Evolutionary conservation across 2,797 vertebrate genomes (phyloP).

Genomic region (Valencia hispanica): DNA sequence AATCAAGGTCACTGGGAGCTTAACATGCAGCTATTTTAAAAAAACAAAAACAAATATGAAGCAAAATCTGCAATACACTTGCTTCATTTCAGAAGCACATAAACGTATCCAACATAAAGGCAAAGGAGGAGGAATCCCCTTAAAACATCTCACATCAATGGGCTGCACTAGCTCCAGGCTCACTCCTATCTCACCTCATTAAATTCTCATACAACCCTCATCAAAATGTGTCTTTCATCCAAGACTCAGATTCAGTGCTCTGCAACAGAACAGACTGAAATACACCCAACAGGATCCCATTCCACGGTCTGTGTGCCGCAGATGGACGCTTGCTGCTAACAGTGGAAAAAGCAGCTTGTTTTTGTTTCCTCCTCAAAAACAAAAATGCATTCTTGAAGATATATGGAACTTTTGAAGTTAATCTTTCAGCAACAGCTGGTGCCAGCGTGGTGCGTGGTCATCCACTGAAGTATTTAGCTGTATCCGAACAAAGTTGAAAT

Average conservation of each 20-base stretch:
- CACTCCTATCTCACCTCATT: slow-evolving; percentile 76
- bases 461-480: slow-evolving; percentile 25
- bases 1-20: slow-evolving; percentile 26
- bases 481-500: slow-evolving; percentile 22
- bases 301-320: slow-evolving; percentile 44
- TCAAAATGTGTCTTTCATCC: slow-evolving; percentile 81
- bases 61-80: slow-evolving; percentile 11
- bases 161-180: slow-evolving; percentile 63
- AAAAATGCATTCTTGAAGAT: slow-evolving; percentile 56
- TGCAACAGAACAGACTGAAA: slow-evolving; percentile 51
- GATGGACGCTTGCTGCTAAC: slow-evolving; percentile 48
- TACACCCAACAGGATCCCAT: slow-evolving; percentile 42
- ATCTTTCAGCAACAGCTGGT: slow-evolving; percentile 59
- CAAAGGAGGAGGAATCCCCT: slow-evolving; percentile 69
- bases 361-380: slow-evolving; percentile 51
- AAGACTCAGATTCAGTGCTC: slow-evolving; percentile 49
- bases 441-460: slow-evolving; percentile 27
- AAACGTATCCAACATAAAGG: slow-evolving; percentile 52
- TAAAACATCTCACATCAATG: slow-evolving; percentile 72
- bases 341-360: slow-evolving; percentile 49
- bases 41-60: slow-evolving; percentile 22
- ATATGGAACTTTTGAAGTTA: slow-evolving; percentile 59
- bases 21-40: slow-evolving; percentile 14
- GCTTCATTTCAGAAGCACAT: slow-evolving; percentile 22
- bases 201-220: slow-evolving; percentile 77